Percentiles rank a stretch among this genome's conserved stretches.
phyloP scores from a whole-genome alignment of 2,888 invertebrate species.

The Drosophila maculinotata region DNA sequence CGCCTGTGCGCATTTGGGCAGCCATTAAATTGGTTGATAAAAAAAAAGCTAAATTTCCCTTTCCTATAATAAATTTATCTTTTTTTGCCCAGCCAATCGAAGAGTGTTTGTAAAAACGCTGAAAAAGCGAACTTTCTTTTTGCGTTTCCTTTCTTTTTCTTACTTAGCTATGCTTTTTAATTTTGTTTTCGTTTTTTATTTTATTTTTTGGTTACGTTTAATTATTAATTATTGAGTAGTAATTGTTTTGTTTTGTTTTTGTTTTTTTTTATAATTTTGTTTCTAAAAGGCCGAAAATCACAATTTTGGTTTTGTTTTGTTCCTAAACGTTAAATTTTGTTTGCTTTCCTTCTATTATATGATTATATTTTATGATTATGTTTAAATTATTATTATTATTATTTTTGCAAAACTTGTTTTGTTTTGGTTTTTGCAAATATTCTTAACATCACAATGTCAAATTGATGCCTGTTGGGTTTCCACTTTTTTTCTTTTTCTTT shows the following conservation, averaged over 20 bases:
- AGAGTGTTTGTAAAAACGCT: slow-evolving; percentile 28
- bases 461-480: slow-evolving; percentile 69
- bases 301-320: slow-evolving; percentile 82
- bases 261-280: slow-evolving; percentile 69
- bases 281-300: slow-evolving; percentile 84
- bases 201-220: slow-evolving; percentile 52
- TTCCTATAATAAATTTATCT: slow-evolving; percentile 8
- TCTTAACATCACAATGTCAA: slow-evolving; percentile 82
- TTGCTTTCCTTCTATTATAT: slow-evolving; percentile 38
- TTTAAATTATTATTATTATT: slow-evolving; percentile 42
- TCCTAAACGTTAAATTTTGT: slow-evolving; percentile 81
- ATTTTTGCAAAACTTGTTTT: slow-evolving; percentile 46
- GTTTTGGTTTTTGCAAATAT: slow-evolving; percentile 49
- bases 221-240: slow-evolving; percentile 53
- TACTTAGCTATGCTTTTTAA: slow-evolving; percentile 37
- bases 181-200: slow-evolving; percentile 16
- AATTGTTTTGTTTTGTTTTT: slow-evolving; percentile 29
- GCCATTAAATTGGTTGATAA: slow-evolving; percentile 13
- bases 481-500: slow-evolving; percentile 14
- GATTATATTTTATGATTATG: slow-evolving; percentile 42
- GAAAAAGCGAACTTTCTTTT: slow-evolving; percentile 39
- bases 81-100: slow-evolving; percentile 45
- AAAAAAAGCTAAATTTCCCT: slow-evolving; percentile 14
- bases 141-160: slow-evolving; percentile 16
- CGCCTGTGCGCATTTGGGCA: slow-evolving; percentile 42